Base-by-base conservation (phyloP, 2,888 invertebrate species). In the Lottia scabra region DNA sequence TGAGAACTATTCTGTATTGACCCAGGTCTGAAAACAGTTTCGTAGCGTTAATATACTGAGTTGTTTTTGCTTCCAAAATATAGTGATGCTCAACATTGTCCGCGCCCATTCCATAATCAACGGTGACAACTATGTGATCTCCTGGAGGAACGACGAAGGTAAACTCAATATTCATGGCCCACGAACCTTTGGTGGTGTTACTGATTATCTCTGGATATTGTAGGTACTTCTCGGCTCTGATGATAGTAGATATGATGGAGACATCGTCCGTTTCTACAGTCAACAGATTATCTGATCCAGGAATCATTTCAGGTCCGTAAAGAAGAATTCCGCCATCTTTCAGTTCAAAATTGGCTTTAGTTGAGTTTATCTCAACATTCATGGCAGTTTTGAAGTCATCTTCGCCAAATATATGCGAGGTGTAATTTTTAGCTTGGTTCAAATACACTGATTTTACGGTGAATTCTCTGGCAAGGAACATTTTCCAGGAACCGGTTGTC, bases 41-140 rank as follows among this genome's bases (percentile, higher is more conserved):
- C 56, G 76, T 75, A 26, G 81, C 79, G 12, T 73, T 69, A n/a
- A 84, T 72, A 10, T 72, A 76, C 12, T 78, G 72, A 1, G 69
- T 70, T 1, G 65, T 44, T 10, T 72, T 66, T 2, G 78, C 67
- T 43, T 80, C 77, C 46, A 83, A 78, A 23, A 86, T 70, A 73
- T 84, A 87, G 45, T 84, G 78, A 6, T 63, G 43, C 30, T 79
- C 76, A 8, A 76, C 72, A 4, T 73, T 72, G 30, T 81, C 81
- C 26, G 83, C 83, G 0, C 84, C 86, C 19, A 80, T 79, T 8
- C 87, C 86, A 67, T 81, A 87, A 13, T 83, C 80, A 16, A 87
- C 77, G 8, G 77, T 80, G 3, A 86, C 76, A 63, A 83, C 81
- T 26, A 81, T 71, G 67, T 81, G 80, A 68, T 85, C 84, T 8